Conservation (phyloP, 1,140 invertebrate species). For the Drosophila truncata region DNA sequence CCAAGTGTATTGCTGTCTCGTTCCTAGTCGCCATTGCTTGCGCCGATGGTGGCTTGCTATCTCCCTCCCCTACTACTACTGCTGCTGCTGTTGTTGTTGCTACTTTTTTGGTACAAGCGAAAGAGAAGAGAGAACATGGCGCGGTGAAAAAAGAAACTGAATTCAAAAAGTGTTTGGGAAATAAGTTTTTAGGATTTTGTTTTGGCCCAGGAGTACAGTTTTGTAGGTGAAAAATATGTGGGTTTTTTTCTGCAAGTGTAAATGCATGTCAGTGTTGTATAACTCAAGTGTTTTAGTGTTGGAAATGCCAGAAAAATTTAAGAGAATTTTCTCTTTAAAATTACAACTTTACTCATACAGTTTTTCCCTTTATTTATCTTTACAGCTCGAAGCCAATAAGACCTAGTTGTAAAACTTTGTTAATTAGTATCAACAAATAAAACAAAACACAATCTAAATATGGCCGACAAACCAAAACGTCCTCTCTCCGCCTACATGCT, state of each 20-base stretch:
- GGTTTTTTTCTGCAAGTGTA: slow-evolving; percentile 7
- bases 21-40: slow-evolving; percentile 36
- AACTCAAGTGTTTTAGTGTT: not conserved
- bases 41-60: slow-evolving; percentile 29
- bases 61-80: slow-evolving; percentile 1
- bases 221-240: not conserved
- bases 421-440: slow-evolving; percentile 43
- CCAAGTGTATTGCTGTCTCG: slow-evolving; percentile 55
- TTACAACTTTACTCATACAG: slow-evolving; percentile 5
- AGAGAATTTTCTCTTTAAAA: not conserved
- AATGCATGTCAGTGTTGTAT: not conserved
- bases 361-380: slow-evolving; percentile 11
- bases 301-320: too few relatives aligned
- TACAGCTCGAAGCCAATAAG: slow-evolving; percentile 60
- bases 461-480: slow-evolving; percentile 94
- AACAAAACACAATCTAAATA: slow-evolving; percentile 86
- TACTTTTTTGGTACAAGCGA: slow-evolving; percentile 20
- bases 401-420: slow-evolving; percentile 55
- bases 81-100: not conserved
- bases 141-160: slow-evolving; percentile 13
- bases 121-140: slow-evolving; percentile 24
- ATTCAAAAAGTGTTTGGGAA: slow-evolving; percentile 13
- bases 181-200: not conserved
- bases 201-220: slow-evolving; percentile 19
- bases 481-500: slow-evolving; percentile 94